These are phyloP conservation scores for Brevimyrus niger DNA, from an alignment of 2,113 vertebrate genomes.

Conservation along the genomic window DNA sequence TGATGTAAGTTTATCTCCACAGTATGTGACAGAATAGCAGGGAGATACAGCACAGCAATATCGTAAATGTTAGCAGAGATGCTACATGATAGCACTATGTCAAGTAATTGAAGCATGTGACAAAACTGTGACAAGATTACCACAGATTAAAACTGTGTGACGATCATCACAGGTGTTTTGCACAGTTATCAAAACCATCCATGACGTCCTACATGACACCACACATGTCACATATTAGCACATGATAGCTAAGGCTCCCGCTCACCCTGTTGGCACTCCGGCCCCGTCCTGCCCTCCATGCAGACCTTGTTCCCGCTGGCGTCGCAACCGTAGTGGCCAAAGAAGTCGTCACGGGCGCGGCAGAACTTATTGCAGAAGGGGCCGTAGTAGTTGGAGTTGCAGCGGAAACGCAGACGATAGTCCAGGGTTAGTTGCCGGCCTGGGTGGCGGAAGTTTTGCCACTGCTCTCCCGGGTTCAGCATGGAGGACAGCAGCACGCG, in stretches of 20 bases:
- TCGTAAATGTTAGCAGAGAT: not conserved
- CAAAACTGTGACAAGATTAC: not conserved
- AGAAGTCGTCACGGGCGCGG: slow-evolving; percentile 60
- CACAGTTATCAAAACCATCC: not conserved
- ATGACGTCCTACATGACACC: not conserved
- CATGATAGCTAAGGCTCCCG: not conserved
- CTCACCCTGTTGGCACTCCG: slow-evolving; percentile 53
- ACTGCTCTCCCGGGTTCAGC: slow-evolving; percentile 67
- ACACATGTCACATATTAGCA: not conserved
- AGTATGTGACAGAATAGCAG: not conserved
- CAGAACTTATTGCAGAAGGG: slow-evolving; percentile 66
- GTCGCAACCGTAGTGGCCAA: slow-evolving; percentile 72
- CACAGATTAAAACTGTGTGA: not conserved
- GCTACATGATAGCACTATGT: not conserved
- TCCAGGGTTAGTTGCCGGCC: slow-evolving; percentile 63
- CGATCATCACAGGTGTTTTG: not conserved
- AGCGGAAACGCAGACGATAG: slow-evolving; percentile 67
- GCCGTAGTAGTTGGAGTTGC: slow-evolving; percentile 65
- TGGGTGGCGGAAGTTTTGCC: slow-evolving; percentile 58
- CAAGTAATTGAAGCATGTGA: not conserved
- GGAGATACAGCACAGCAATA: not conserved
- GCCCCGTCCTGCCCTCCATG: slow-evolving; percentile 65
- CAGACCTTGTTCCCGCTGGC: slow-evolving; percentile 66
- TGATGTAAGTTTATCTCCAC: not conserved
- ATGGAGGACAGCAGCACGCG: slow-evolving; percentile 64